Evolutionary conservation across 2,888 invertebrate species (phyloP), one percentile per base, ranked within the genome.

Genomic region (Neoascia interrupta): DNA sequence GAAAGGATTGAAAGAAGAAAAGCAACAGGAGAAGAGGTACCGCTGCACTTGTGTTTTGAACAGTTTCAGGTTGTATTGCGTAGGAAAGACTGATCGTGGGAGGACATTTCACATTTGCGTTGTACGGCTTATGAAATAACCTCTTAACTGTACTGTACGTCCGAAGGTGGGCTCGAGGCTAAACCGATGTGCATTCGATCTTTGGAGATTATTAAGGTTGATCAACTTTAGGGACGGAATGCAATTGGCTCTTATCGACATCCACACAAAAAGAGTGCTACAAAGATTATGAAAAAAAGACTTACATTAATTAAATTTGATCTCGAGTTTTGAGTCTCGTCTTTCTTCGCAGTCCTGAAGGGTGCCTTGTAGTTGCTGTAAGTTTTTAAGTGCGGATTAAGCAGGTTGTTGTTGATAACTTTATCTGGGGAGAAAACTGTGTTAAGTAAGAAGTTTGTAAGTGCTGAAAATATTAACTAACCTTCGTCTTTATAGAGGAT

Each of bases 391-490:
- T 43, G 56, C 15, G 72, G 72, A 13, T 72, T 36, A 1, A 72
- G 19, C 8, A 72, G 64, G 18, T 72, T 64, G 15, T 19, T 37
- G 28, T 73, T 73, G 1, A 73, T 39, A 3, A 73, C 73, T 53
- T 58, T 45, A 5, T 15, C 73, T 73, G 36, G 5, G 28, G 13
- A 43, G 6, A 47, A 34, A 21, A 6, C 5, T 10, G 8, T 1
- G 5, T 26, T 18, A 8, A 6, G 10, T 4, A 6, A 6, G n/a
- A n/a, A n/a, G n/a, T n/a, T n/a, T n/a, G n/a, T n/a, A n/a, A n/a
- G n/a, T n/a, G n/a, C n/a, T n/a, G n/a, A n/a, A n/a, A 5, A n/a
- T 18, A 3, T 21, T 1, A 10, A 43, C 43, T 54, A 15, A 70
- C 70, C 43, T 2, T 53, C 37, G 13, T 70, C 16, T n/a, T n/a